Evolutionary conservation across 1,140 invertebrate species (phyloP).

Genomic region (Coptotermes formosanus): DNA sequence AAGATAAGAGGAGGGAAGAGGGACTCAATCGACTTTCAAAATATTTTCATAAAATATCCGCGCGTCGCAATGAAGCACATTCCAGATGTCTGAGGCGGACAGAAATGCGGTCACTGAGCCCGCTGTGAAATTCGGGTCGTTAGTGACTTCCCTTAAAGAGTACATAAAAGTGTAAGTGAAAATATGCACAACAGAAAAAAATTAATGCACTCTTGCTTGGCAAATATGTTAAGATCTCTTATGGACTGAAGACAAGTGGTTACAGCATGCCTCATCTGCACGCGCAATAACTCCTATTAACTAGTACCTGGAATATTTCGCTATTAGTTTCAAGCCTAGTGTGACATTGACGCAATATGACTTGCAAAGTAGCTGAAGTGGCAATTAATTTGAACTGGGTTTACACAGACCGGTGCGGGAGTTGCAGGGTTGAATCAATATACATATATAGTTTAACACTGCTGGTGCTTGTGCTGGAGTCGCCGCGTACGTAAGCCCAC

Average conservation of each 20-base stretch:
- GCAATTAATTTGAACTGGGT: slow-evolving; percentile 16
- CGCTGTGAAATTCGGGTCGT: too few relatives aligned
- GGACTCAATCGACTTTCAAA: too few relatives aligned
- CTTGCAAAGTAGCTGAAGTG: slow-evolving; percentile 8
- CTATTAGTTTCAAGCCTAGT: neutral
- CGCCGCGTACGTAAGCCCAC: too few relatives aligned
- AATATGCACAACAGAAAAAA: neutral
- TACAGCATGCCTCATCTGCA: neutral
- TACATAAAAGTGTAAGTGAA: too few relatives aligned
- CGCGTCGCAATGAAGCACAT: too few relatives aligned
- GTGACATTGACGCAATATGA: neutral
- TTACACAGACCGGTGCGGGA: neutral
- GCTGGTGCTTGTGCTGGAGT: too few relatives aligned
- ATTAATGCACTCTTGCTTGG: neutral
- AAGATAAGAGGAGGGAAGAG: too few relatives aligned
- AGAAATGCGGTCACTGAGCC: too few relatives aligned
- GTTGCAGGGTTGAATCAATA: neutral
- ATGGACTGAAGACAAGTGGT: neutral
- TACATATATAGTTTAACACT: neutral
- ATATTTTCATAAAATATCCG: too few relatives aligned
- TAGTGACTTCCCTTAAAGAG: too few relatives aligned
- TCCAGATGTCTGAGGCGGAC: too few relatives aligned
- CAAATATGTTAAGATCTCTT: neutral
- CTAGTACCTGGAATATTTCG: neutral
- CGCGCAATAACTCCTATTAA: neutral